Evolutionary conservation across 2,113 vertebrate genomes (phyloP).

Genomic region (Sardina pilchardus): DNA sequence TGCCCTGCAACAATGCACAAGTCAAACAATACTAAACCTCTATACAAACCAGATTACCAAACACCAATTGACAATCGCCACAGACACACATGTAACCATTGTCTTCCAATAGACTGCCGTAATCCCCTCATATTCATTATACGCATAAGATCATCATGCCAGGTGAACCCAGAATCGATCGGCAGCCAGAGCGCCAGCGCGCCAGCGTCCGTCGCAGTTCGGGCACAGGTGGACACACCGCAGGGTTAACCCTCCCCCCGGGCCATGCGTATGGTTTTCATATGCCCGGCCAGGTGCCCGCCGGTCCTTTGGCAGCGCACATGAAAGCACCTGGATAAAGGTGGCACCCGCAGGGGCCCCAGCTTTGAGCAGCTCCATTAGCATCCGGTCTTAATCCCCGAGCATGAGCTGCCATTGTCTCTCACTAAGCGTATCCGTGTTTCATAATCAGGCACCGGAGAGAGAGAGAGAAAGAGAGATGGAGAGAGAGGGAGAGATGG

Average conservation of each 20-base stretch:
- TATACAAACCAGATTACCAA: background rate
- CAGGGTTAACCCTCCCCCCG: background rate
- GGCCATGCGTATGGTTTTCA: background rate
- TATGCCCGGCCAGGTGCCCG: background rate
- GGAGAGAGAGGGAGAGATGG: background rate
- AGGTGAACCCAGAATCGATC: background rate
- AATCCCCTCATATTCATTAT: background rate
- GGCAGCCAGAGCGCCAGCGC: background rate
- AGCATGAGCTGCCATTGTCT: background rate
- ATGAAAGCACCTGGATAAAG: conserved; percentile 1
- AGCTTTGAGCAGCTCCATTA: background rate
- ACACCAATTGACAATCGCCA: background rate
- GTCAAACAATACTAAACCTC: background rate
- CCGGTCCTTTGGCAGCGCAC: background rate
- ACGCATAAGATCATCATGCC: background rate
- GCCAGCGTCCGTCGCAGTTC: background rate
- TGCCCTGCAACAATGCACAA: background rate
- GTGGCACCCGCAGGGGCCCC: background rate
- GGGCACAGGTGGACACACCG: background rate
- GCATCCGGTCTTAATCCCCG: background rate
- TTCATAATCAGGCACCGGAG: background rate
- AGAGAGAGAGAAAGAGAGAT: background rate
- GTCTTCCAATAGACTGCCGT: background rate
- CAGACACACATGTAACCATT: background rate
- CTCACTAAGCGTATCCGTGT: background rate